Evolutionary conservation across 1,140 invertebrate genomes (phyloP).

Genomic region (Glomeris maerens): DNA sequence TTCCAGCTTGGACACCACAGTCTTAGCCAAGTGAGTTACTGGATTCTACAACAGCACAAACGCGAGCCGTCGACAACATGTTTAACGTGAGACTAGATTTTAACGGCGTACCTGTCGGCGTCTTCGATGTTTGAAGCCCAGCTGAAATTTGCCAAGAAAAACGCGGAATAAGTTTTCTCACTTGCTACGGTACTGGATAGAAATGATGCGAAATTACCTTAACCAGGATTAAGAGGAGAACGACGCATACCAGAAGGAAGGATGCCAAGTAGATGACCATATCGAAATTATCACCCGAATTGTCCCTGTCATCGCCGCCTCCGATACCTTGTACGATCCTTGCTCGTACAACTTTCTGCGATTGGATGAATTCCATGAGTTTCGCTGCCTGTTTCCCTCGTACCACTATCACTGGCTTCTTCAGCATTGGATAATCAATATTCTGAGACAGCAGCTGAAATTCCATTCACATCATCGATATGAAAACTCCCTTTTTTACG

Average conservation of each 20-base stretch:
- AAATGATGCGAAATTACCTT: conserved; percentile 21
- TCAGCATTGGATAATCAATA: conserved; percentile 10
- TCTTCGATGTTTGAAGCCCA: background rate
- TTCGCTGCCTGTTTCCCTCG: conserved; percentile 20
- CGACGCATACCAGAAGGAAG: conserved; percentile 25
- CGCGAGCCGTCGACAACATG: background rate
- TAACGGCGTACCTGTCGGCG: background rate
- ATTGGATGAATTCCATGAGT: conserved; percentile 24
- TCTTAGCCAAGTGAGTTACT: conserved; percentile 26
- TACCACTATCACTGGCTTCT: conserved; percentile 22
- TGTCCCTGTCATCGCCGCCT: too few relatives aligned
- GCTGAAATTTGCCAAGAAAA: background rate
- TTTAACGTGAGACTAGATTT: background rate
- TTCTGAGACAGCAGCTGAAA: conserved; percentile 18
- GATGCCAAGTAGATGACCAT: conserved; percentile 29
- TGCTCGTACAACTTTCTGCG: conserved; percentile 21
- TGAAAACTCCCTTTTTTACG: background rate
- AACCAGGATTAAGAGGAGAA: conserved; percentile 25
- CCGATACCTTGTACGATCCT: conserved; percentile 15
- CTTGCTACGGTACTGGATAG: background rate
- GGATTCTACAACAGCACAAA: conserved; percentile 21
- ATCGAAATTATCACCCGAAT: conserved; percentile 29
- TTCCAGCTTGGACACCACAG: conserved; percentile 27
- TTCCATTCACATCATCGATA: background rate
- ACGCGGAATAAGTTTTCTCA: background rate